Evolutionary conservation across 2,113 vertebrate genomes (phyloP).

Genomic region (Zosterops lateralis): DNA sequence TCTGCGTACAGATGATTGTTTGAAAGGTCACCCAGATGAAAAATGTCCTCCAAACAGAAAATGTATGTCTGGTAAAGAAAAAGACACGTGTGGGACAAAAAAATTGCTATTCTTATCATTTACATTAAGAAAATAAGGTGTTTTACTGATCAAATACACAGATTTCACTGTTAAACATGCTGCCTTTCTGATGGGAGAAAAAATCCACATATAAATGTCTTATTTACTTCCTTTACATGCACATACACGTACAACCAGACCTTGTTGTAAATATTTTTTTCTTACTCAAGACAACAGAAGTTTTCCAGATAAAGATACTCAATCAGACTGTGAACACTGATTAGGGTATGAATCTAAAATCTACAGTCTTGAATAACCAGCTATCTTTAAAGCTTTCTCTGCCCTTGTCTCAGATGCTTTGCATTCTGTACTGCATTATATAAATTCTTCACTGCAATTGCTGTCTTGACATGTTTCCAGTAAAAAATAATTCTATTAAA

Average conservation of each 20-base stretch:
- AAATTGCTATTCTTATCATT: neutral
- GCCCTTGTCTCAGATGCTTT: neutral
- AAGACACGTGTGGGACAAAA: neutral
- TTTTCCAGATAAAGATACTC: neutral
- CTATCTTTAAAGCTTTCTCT: neutral
- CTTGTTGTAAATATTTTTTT: neutral
- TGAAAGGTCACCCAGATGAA: constrained; percentile 35
- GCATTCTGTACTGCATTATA: neutral
- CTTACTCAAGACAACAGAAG: neutral
- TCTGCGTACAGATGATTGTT: neutral
- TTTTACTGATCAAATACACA: neutral
- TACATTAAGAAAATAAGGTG: neutral
- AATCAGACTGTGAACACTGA: neutral
- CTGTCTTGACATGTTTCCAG: neutral
- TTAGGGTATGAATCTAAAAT: neutral
- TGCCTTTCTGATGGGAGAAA: neutral
- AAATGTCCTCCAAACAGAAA: neutral
- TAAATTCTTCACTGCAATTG: neutral
- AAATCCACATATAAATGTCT: neutral
- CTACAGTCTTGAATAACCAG: neutral
- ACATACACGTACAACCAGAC: neutral
- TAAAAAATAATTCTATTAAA: constrained; percentile 31
- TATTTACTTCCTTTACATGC: neutral
- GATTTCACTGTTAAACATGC: neutral
- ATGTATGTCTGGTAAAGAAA: neutral